A percentile compares a stretch with the other conserved stretches of the same genome.
Conservation (phyloP, 2,797 vertebrate species). For the Carcharodon carcharias region DNA sequence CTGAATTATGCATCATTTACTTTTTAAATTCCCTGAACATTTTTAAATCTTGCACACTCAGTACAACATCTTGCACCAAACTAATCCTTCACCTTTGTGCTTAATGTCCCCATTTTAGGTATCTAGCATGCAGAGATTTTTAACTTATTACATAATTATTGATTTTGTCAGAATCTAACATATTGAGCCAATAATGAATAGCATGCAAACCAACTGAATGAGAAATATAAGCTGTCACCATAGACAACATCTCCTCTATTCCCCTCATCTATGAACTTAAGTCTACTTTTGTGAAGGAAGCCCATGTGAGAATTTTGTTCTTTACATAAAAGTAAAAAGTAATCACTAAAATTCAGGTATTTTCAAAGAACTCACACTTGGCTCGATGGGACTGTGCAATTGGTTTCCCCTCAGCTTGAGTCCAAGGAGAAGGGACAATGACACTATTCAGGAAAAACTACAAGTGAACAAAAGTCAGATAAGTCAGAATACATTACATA, state of each 20-base stretch:
- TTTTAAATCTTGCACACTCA: not conserved
- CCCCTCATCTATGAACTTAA: not conserved
- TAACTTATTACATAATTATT: not conserved
- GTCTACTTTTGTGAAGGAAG: not conserved
- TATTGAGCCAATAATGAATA: not conserved
- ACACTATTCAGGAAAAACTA: slow-evolving; percentile 92
- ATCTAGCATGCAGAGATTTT: not conserved
- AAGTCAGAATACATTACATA: not conserved
- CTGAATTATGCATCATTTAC: not conserved
- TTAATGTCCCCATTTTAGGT: not conserved
- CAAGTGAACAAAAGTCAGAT: slow-evolving; percentile 41
- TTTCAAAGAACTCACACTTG: slow-evolving; percentile 65
- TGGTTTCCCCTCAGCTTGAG: slow-evolving; percentile 65
- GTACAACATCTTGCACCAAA: not conserved
- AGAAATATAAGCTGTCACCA: not conserved
- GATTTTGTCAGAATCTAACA: not conserved
- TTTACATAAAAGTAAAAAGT: not conserved
- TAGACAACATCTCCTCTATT: not conserved
- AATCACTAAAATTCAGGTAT: not conserved
- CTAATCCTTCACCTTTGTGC: not conserved
- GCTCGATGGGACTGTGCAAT: slow-evolving; percentile 55
- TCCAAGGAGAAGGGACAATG: slow-evolving; percentile 95
- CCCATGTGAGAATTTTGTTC: not conserved
- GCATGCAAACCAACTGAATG: not conserved
- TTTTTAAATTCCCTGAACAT: not conserved